These are phyloP conservation scores for Eubasilissa splendida DNA, from an alignment of 2,888 invertebrate genomes.

Conservation along the genomic window DNA sequence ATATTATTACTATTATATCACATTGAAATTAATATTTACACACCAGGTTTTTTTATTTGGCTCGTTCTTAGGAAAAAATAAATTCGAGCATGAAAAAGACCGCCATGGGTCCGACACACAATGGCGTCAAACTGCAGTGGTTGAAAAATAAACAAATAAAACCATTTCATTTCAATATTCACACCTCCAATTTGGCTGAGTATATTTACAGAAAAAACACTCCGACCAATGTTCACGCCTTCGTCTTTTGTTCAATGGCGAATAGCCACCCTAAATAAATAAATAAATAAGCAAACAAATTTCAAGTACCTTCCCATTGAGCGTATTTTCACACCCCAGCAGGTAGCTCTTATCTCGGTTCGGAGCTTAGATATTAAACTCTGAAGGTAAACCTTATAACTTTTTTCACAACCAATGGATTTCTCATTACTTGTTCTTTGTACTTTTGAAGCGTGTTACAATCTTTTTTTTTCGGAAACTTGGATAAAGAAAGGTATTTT, in stretches of 20 bases:
- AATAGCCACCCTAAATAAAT: conserved; percentile 3
- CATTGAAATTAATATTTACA: no score
- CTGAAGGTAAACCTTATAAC: neutral
- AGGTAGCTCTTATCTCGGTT: neutral
- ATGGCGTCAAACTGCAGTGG: conserved; percentile 27
- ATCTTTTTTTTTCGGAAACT: no score
- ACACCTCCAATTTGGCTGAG: conserved; percentile 20
- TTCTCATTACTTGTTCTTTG: no score
- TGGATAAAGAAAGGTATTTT: no score
- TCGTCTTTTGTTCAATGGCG: conserved; percentile 16
- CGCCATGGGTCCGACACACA: neutral
- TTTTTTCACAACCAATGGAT: neutral
- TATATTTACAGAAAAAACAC: conserved; percentile 18
- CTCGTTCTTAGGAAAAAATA: no score
- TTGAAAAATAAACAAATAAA: conserved; percentile 9
- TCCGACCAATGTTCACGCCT: conserved; percentile 18
- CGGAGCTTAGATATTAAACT: conserved; percentile 3
- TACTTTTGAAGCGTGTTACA: no score
- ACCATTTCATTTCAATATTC: conserved; percentile 8
- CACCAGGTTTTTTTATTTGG: no score
- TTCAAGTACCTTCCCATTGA: conserved; percentile 13
- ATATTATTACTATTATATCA: no score
- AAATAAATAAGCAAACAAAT: conserved; percentile 11
- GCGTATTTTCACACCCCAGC: conserved; percentile 15
- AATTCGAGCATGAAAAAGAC: neutral